Conservation (phyloP, 2,888 invertebrate genomes). For the Diabrotica balteata region DNA sequence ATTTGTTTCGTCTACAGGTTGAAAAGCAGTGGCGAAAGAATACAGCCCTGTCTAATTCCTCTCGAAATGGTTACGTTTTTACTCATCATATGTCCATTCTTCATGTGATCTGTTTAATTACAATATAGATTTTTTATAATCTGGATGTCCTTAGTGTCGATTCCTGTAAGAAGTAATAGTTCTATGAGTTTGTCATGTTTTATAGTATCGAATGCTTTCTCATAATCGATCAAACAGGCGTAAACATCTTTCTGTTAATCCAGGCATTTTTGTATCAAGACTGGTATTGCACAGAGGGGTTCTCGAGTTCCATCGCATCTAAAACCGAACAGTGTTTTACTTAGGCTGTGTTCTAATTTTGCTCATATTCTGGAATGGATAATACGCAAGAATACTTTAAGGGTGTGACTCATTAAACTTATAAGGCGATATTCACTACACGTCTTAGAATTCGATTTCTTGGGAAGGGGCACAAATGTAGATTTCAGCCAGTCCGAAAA, state of each 20-base stretch:
- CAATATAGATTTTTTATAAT: not conserved
- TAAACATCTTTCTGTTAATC: not conserved
- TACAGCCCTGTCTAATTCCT: not conserved
- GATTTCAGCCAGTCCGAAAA: too few species aligned
- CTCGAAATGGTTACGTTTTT: too few species aligned
- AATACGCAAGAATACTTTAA: too few species aligned
- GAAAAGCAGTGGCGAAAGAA: too few species aligned
- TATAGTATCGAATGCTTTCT: not conserved
- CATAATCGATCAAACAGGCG: not conserved
- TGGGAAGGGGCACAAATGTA: too few species aligned
- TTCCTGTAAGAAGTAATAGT: not conserved
- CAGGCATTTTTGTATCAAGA: not conserved
- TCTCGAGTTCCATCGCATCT: not conserved
- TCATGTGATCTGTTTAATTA: not conserved
- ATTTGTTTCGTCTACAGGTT: too few species aligned
- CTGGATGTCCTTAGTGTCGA: not conserved
- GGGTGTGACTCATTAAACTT: too few species aligned
- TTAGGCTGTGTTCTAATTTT: not conserved
- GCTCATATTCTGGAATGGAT: too few species aligned
- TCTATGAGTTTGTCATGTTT: not conserved
- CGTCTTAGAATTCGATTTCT: too few species aligned
- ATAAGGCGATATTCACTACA: too few species aligned
- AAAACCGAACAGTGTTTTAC: not conserved
- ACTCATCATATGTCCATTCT: not conserved
- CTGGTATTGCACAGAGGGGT: not conserved